Evolutionary conservation across 1,140 invertebrate genomes (phyloP), one percentile per base, ranked within the genome.

Genomic region (Drosophila rhopaloa): DNA sequence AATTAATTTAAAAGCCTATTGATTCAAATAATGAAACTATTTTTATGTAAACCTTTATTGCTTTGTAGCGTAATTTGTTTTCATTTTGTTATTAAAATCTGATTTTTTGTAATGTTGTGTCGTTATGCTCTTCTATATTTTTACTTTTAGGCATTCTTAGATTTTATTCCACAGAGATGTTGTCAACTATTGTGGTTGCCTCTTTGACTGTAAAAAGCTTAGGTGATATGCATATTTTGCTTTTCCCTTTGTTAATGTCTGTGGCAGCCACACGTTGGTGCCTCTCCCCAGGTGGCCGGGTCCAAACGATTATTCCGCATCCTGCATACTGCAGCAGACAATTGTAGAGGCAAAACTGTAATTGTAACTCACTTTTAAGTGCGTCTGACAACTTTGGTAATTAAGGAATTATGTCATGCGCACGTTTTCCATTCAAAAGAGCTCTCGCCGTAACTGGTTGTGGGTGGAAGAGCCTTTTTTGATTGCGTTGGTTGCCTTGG

Each of bases 331-430:
- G 60, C 46, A 65, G 29, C 71, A 65, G 60, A 75, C 72, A 75
- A 75, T 38, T 46, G 46, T 29, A 38, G 41, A 13, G 54, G n/a
- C 37, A 29, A 57, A 68, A 68, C 32, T 67, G 55, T 76, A 76
- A 76, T 68, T 53, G 61, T 50, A 76, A 76, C 73, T 68, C 48
- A 60, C 71, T 59, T 83, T 77, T 74, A 74, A 71, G 50, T 88
- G 84, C 67, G 76, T 54, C 60, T 80, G 83, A 88, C 76, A 88
- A 88, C 76, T 86, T 86, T 79, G 83, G 83, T 86, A 86, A 86
- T 86, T 86, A 86, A 88, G 79, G 83, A 86, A 86, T 88, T 86
- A 86, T 88, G 83, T 82, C 83, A 86, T 77, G 83, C 83, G 83
- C 83, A 86, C 50, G 67, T 67, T 86, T 60, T 54, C 59, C 46